A percentile compares a stretch with the other conserved stretches of the same genome.
Conservation (phyloP, 2,888 invertebrate species). For the Parelbella ahira region DNA sequence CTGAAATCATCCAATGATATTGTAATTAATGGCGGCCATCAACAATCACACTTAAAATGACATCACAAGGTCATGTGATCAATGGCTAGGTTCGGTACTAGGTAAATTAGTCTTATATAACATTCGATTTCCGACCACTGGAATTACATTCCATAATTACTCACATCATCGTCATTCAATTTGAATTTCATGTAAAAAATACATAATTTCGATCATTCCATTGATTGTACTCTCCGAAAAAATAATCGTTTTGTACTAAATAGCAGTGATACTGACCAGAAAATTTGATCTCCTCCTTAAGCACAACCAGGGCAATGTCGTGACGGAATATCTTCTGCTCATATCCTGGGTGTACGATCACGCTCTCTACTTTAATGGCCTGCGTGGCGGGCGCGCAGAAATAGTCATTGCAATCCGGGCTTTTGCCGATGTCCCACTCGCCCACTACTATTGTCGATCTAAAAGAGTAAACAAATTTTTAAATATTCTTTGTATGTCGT, state of each 20-base stretch:
- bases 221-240: no score
- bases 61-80: constrained; percentile 6
- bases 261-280: constrained; percentile 57
- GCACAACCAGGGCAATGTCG: constrained; percentile 87
- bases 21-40: constrained; percentile 6
- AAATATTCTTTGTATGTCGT: no score
- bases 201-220: no score
- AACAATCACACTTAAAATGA: constrained; percentile 1
- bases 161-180: no score
- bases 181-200: no score
- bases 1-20: constrained; percentile 64
- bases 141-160: no score
- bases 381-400: constrained; percentile 87
- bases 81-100: no score
- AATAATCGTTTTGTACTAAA: no score
- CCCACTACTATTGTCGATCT: constrained; percentile 88
- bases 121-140: no score
- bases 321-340: constrained; percentile 83
- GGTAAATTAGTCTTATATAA: no score
- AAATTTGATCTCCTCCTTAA: constrained; percentile 83
- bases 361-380: constrained; percentile 86
- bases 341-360: constrained; percentile 89
- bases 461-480: no score
- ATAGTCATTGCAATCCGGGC: constrained; percentile 87
- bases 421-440: constrained; percentile 85